Conservation (phyloP, 2,113 vertebrate species). For the Delphinus delphis region DNA sequence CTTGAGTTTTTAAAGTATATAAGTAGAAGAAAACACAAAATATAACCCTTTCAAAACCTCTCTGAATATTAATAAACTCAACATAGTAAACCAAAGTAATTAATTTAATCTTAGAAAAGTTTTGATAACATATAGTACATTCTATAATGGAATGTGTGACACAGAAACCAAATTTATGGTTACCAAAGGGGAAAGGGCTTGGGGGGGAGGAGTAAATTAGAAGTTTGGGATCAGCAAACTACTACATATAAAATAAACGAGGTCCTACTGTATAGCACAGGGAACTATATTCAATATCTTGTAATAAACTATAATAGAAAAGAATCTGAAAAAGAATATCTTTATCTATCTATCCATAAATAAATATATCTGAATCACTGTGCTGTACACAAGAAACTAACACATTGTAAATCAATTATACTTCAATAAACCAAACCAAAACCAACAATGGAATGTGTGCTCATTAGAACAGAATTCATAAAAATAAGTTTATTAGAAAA, state of each 20-base stretch:
- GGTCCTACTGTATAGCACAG: not conserved
- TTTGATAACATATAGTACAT: not conserved
- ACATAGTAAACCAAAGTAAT: not conserved
- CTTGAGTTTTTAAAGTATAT: not conserved
- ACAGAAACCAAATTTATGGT: not conserved
- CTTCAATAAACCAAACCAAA: not conserved
- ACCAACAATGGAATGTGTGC: not conserved
- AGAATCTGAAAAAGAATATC: not conserved
- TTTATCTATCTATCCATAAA: not conserved
- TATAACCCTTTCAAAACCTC: not conserved
- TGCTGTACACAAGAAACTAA: not conserved
- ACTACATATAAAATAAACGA: not conserved
- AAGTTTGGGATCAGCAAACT: not conserved
- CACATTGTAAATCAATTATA: not conserved
- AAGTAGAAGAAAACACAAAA: not conserved
- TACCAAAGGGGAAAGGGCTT: not conserved
- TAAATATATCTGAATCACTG: not conserved
- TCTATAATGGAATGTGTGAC: not conserved
- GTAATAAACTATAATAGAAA: not conserved
- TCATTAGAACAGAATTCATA: not conserved
- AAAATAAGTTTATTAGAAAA: not conserved
- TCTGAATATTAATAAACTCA: not conserved
- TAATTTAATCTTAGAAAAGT: not conserved
- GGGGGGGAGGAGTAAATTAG: not conserved
- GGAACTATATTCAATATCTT: not conserved